Percentiles rank a stretch among this genome's conserved stretches.
Evolutionary conservation across 2,113 vertebrate species (phyloP).

Genomic region (Solenodon paradoxus): DNA sequence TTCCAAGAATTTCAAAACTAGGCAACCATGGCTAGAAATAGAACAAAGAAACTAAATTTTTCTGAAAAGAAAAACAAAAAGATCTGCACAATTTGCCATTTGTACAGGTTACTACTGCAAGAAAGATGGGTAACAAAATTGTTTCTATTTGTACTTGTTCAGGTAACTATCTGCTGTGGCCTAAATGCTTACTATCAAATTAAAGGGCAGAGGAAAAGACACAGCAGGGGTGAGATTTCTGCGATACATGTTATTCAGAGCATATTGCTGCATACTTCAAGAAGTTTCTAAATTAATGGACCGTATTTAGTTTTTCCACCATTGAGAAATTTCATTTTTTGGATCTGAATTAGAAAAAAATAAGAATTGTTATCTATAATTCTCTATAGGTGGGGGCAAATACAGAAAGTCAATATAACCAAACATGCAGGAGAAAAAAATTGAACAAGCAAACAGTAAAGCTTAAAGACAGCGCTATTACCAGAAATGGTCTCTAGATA

Average conservation of each 20-base stretch:
- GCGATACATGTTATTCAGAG: not conserved
- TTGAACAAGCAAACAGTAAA: not conserved
- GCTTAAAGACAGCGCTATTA: not conserved
- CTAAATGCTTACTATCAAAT: not conserved
- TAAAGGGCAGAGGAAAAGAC: not conserved
- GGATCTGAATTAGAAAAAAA: conserved; percentile 19
- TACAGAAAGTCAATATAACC: not conserved
- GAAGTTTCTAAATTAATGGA: not conserved
- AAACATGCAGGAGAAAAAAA: not conserved
- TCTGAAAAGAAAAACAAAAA: conserved; percentile 23
- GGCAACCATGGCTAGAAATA: not conserved
- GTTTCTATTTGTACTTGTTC: not conserved
- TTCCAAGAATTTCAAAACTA: conserved; percentile 32
- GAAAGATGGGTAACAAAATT: not conserved
- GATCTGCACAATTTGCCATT: conserved; percentile 22
- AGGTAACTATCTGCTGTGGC: not conserved
- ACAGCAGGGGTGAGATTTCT: not conserved
- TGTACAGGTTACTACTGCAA: conserved; percentile 35
- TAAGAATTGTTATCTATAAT: not conserved
- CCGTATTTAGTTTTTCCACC: not conserved
- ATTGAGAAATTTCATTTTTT: conserved; percentile 25
- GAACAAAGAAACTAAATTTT: not conserved
- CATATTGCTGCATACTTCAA: not conserved
- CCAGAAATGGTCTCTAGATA: not conserved
- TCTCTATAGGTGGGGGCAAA: not conserved